A percentile compares a stretch with the other conserved stretches of the same genome.
phyloP scores from a whole-genome alignment of 2,113 vertebrate species.

The Clarias magur region DNA sequence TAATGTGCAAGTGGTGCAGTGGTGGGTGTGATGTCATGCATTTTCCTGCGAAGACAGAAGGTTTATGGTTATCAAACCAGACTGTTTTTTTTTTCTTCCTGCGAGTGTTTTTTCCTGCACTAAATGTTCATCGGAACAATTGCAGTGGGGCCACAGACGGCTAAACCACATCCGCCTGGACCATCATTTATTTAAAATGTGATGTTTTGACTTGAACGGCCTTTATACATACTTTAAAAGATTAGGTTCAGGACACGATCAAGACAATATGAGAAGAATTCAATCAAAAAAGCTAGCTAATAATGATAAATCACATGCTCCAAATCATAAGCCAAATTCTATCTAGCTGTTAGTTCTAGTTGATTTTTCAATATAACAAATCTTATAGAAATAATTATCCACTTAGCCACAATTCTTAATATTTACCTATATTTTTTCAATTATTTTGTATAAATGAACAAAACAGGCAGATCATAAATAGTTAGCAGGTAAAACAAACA shows the following conservation, averaged over 20 bases:
- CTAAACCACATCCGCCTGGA: too few relatives aligned
- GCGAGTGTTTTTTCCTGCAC: too few relatives aligned
- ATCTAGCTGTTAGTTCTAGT: not conserved
- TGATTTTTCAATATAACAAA: not conserved
- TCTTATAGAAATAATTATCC: too few relatives aligned
- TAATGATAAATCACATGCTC: not conserved
- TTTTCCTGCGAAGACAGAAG: too few relatives aligned
- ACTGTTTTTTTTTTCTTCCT: too few relatives aligned
- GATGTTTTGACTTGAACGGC: too few relatives aligned
- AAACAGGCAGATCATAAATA: not conserved
- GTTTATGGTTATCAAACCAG: too few relatives aligned
- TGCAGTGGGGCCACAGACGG: too few relatives aligned
- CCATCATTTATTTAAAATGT: too few relatives aligned
- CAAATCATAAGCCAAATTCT: not conserved
- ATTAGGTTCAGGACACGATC: not conserved
- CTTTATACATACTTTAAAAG: not conserved
- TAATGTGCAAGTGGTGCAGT: too few relatives aligned
- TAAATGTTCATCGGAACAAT: too few relatives aligned
- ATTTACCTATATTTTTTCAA: not conserved
- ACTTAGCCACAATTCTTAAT: not conserved
- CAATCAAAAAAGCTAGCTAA: not conserved
- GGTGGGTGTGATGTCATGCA: too few relatives aligned
- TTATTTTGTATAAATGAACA: not conserved
- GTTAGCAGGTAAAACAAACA: not conserved
- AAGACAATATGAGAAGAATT: not conserved